Percentiles rank a stretch among this genome's conserved stretches.
Conservation (phyloP, 2,797 vertebrate genomes). For the Chloroceryle inda region DNA sequence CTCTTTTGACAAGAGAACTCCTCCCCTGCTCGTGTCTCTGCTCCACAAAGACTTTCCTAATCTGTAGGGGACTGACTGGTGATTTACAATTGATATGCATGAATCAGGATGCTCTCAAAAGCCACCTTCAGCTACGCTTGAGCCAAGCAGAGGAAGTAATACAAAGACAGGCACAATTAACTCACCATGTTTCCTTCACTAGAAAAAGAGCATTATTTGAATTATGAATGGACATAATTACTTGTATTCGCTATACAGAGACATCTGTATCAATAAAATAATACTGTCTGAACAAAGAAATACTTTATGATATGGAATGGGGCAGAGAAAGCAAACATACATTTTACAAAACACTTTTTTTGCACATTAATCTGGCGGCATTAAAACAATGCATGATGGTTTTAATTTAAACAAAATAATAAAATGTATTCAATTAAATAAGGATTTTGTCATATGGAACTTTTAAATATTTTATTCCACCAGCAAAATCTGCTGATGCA, state of each 20-base stretch:
- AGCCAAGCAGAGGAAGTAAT: background rate
- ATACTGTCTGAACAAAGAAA: background rate
- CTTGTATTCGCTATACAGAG: background rate
- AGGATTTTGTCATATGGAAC: background rate
- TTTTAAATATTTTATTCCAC: background rate
- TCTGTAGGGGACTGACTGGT: background rate
- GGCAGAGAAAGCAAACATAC: background rate
- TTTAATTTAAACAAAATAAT: conserved; percentile 58
- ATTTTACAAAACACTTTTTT: background rate
- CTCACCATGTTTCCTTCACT: background rate
- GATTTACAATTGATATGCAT: background rate
- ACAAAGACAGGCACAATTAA: background rate
- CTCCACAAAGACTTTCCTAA: background rate
- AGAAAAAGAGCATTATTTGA: background rate
- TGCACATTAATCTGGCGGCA: background rate
- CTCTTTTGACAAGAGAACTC: background rate
- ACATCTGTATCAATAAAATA: conserved; percentile 14
- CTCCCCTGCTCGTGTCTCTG: background rate
- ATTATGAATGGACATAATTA: conserved; percentile 18
- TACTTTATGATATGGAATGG: background rate
- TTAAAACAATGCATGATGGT: background rate
- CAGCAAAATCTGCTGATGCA: background rate
- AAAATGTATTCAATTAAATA: conserved; percentile 19
- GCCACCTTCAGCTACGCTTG: background rate
- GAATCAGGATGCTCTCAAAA: background rate